phyloP scores from a whole-genome alignment of 1,140 invertebrate species.

The Halesus radiatus region DNA sequence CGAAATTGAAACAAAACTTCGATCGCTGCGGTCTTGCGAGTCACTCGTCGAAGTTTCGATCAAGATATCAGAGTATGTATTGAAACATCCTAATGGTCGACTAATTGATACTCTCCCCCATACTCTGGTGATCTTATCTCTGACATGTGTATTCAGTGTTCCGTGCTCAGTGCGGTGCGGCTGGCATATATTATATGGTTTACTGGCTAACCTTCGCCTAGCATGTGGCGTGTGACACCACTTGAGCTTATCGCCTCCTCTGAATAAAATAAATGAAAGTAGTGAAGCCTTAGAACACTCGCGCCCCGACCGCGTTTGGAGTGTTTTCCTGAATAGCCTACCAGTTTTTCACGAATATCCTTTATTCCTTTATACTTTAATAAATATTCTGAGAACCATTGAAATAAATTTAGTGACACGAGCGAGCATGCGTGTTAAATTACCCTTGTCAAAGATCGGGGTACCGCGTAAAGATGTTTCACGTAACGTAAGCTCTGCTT shows the following conservation, averaged over 20 bases:
- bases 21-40: not conserved
- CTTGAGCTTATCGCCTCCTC: not conserved
- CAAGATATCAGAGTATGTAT: not conserved
- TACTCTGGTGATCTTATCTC: not conserved
- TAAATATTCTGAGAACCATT: no score
- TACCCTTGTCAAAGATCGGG: no score
- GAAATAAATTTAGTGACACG: no score
- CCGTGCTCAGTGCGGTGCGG: not conserved
- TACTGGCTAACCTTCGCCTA: no score
- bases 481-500: no score
- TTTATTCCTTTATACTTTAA: no score
- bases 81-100: not conserved
- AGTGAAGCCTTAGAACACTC: not conserved
- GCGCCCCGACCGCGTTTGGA: no score
- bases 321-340: no score
- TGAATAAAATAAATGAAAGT: slow-evolving; percentile 26
- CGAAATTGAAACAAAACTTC: no score
- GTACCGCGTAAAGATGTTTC: no score
- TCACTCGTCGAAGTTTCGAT: not conserved
- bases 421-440: no score
- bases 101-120: slow-evolving; percentile 14
- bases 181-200: not conserved
- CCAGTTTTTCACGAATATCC: no score
- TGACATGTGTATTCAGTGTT: not conserved
- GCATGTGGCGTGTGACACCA: slow-evolving; percentile 4